Conservation (phyloP, 2,888 invertebrate genomes). For the Aphodius sticticus region DNA sequence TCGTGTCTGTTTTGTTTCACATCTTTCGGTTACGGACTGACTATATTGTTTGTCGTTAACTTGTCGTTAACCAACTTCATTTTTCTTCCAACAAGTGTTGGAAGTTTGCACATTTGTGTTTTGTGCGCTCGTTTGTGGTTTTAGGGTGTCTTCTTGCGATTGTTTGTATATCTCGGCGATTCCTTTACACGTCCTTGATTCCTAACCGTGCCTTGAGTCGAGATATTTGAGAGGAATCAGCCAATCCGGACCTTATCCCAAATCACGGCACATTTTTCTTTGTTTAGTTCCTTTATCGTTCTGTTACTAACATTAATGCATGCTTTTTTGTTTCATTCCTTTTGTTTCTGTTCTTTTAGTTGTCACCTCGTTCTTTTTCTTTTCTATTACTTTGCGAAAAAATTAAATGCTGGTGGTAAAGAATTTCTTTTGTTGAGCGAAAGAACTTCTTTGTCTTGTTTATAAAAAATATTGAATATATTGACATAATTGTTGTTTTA, state of each 20-base stretch:
- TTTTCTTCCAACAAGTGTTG: too few relatives aligned
- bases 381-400: constrained; percentile 28
- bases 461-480: background rate
- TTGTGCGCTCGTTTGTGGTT: constrained; percentile 8
- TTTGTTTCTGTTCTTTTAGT: constrained; percentile 41
- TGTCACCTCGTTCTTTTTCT: constrained; percentile 32
- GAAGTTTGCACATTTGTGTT: constrained; percentile 15
- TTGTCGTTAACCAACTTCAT: too few relatives aligned
- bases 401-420: constrained; percentile 27
- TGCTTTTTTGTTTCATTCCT: constrained; percentile 47
- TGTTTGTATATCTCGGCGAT: background rate
- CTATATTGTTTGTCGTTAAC: constrained; percentile 13
- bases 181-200: constrained; percentile 6
- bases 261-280: constrained; percentile 49
- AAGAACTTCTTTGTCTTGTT: background rate
- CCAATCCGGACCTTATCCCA: constrained; percentile 51
- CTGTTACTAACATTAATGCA: constrained; percentile 49
- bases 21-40: constrained; percentile 8
- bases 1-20: constrained; percentile 22
- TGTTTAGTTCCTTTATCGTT: constrained; percentile 47
- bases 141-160: constrained; percentile 9
- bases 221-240: constrained; percentile 49
- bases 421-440: constrained; percentile 24
- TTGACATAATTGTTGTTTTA: background rate
- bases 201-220: constrained; percentile 22